Evolutionary conservation across 2,888 invertebrate genomes (phyloP).

Genomic region (Tenthredo amoena): DNA sequence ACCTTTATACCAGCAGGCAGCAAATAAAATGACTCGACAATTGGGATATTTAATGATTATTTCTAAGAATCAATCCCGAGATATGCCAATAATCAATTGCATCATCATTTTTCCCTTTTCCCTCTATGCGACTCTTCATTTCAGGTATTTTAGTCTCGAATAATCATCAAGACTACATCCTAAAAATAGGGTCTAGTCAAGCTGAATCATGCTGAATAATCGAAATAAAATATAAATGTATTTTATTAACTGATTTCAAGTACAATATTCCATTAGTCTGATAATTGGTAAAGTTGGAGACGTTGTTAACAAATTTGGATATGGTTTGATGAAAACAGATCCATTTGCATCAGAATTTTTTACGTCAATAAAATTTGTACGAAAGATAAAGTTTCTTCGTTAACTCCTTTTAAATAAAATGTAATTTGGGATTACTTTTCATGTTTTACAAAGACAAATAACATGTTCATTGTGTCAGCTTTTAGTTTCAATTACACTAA

Average conservation of each 20-base stretch:
- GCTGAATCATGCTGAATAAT: background rate
- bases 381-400: background rate
- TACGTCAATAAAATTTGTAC: background rate
- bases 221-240: background rate
- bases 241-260: conserved; percentile 9
- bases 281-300: background rate
- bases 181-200: background rate
- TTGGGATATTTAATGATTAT: no score
- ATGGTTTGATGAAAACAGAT: background rate
- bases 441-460: background rate
- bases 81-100: no score
- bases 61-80: no score
- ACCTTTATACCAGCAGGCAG: no score
- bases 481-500: background rate
- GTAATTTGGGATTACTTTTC: background rate
- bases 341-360: background rate
- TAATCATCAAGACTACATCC: background rate
- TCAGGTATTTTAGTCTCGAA: background rate
- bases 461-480: background rate
- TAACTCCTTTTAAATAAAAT: background rate
- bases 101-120: no score
- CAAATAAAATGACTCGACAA: no score
- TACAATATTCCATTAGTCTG: background rate
- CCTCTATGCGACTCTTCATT: no score
- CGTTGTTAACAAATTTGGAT: background rate